These are phyloP conservation scores for Drosophila vallismaia DNA, from an alignment of 2,888 invertebrate species.

Conservation along the genomic window DNA sequence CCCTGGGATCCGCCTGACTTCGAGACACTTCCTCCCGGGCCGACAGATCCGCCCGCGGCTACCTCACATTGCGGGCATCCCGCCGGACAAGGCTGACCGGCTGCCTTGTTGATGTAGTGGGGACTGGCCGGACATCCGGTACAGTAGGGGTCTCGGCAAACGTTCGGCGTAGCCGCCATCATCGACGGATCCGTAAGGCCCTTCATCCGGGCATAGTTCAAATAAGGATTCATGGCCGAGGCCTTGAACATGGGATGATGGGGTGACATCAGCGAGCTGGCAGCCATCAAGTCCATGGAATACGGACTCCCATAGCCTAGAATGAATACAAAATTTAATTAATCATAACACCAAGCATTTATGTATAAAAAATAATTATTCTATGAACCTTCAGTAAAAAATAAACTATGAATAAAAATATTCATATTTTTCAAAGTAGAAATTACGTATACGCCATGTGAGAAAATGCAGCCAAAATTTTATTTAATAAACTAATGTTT, in stretches of 20 bases:
- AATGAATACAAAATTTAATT: neutral
- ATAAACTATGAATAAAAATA: too few relatives aligned
- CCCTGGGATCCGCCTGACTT: slow-evolving; percentile 21
- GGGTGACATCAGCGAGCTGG: slow-evolving; percentile 89
- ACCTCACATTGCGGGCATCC: slow-evolving; percentile 94
- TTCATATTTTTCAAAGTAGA: too few relatives aligned
- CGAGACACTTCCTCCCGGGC: slow-evolving; percentile 37
- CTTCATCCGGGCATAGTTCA: slow-evolving; percentile 94
- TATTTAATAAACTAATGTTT: neutral
- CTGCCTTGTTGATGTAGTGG: slow-evolving; percentile 87
- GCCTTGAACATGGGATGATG: slow-evolving; percentile 90
- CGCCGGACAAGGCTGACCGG: slow-evolving; percentile 90
- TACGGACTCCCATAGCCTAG: slow-evolving; percentile 86
- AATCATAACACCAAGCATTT: neutral
- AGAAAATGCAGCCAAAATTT: neutral
- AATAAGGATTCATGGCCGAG: slow-evolving; percentile 90
- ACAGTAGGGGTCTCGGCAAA: slow-evolving; percentile 96
- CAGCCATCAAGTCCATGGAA: slow-evolving; percentile 90
- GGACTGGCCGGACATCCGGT: slow-evolving; percentile 95
- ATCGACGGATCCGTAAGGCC: slow-evolving; percentile 84
- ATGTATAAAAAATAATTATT: too few relatives aligned
- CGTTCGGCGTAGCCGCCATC: slow-evolving; percentile 88
- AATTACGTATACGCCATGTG: neutral
- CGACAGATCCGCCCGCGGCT: slow-evolving; percentile 40
- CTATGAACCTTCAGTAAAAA: too few relatives aligned